Evolutionary conservation across 1,140 invertebrate species (phyloP).

Genomic region (Orchestia grillus): DNA sequence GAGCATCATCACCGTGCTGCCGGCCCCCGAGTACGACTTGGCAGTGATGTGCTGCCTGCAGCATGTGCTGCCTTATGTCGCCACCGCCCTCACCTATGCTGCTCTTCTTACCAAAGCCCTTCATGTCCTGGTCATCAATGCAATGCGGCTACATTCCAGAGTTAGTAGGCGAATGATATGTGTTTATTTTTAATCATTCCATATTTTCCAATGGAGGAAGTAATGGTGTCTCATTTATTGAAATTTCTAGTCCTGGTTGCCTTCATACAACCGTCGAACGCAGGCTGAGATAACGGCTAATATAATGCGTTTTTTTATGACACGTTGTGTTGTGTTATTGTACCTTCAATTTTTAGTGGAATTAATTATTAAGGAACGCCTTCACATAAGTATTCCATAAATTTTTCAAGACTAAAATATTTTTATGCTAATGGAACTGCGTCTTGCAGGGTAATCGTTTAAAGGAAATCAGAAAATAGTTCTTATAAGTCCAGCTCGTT

Average conservation of each 20-base stretch:
- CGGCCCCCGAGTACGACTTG: background rate
- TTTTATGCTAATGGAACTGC: no score
- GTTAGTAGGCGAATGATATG: background rate
- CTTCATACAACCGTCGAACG: background rate
- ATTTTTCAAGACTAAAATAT: background rate
- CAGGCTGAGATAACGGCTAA: background rate
- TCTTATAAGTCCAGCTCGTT: no score
- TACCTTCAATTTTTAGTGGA: background rate
- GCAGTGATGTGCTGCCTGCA: conserved; percentile 17
- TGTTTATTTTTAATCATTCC: background rate
- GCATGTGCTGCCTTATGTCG: conserved; percentile 19
- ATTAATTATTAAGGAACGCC: background rate
- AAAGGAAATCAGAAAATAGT: no score
- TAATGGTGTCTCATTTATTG: background rate
- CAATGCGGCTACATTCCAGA: background rate
- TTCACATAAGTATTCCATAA: background rate
- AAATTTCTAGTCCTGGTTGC: background rate
- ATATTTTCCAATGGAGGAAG: background rate
- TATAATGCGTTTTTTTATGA: no score
- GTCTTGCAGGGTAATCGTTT: no score
- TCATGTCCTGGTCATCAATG: background rate
- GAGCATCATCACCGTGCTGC: background rate
- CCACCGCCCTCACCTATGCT: conserved; percentile 23
- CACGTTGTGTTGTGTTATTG: no score
- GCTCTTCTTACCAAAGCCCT: conserved; percentile 22